Evolutionary conservation across 2,797 vertebrate genomes (phyloP), one percentile per base, ranked within the genome.

Genomic region (Tachyglossus aculeatus): DNA sequence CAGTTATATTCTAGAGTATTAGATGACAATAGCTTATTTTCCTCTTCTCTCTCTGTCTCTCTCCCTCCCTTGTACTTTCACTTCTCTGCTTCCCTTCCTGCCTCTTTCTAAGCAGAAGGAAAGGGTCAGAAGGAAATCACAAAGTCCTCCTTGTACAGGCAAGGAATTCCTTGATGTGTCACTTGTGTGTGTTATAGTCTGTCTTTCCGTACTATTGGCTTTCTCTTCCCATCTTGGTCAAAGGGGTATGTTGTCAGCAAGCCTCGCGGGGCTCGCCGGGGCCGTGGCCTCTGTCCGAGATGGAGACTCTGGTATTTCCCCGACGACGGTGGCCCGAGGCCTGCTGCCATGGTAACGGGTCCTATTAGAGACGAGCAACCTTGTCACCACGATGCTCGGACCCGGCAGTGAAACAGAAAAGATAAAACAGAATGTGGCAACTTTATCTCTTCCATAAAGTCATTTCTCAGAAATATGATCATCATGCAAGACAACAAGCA

Each of bases 391-490:
- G 88, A 92, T 79, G 89, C 90, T 91, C 92, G 90, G 80, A 81
- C 88, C 89, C 92, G 88, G 92, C 90, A 90, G 92, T 88, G 92
- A 88, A 77, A 73, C 81, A 89, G 88, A 91, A 88, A 91, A 92
- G 90, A 93, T 93, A 91, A 93, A 93, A 94, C 89, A 70, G 79
- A 88, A 88, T 81, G 86, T 87, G 84, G 90, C 91, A 94, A 93
- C 74, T 86, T 91, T 92, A 91, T 93, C 86, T 92, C 88, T 88
- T 88, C 80, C 91, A 90, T 91, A 92, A 91, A 91, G 88, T 87
- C 76, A 91, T 90, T 93, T 93, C 93, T 94, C 91, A 92, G 92
- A 93, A 93, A 94, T 89, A 88, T 88, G 91, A 93, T 92, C 89
- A 75, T 84, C 62, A 57, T 81, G 89, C 87, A 80, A 92, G 85